Base-by-base conservation (phyloP, 1,140 invertebrate genomes). In the Andrena cerasifolii region DNA sequence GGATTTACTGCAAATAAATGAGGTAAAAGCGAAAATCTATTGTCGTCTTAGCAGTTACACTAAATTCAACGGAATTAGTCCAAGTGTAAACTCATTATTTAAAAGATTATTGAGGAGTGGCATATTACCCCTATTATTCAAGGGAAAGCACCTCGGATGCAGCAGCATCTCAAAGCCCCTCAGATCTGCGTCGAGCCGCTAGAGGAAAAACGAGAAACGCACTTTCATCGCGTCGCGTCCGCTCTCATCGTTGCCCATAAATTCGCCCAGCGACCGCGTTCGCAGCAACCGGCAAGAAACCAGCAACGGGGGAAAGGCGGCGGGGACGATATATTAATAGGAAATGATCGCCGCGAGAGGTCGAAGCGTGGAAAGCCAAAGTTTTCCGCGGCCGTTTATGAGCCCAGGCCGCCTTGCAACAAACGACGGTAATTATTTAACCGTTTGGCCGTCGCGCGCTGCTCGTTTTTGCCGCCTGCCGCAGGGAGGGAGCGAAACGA, bases 391-490 rank as follows among this genome's bases (percentile, higher is more conserved):
- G 24, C 47, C 49, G 36, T 70, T 28, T 43, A 43, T 18, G 51
- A 40, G 33, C 36, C 26, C 18, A 26, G 36, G 6, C 18, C 40
- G 4, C 3, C 45, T 61, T n/a, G 36, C 36, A 40, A 53, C 58
- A 40, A 74, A 65, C 71, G 71, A 43, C 12, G 8, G 28, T 58
- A 59, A 70, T 70, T 58, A 49, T 76, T 70, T 59, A 59, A 56
- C 63, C 53, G 36, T 63, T n/a, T 51, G 16, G 18, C 24, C 59
- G 45, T 26, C 40, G 56, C 70, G 24, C 12, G 51, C 24, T 24
- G 61, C 56, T 31, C 43, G 66, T 65, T 79, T 78, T 82, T 72
- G 58, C 45, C 51, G 21, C n/a, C 28, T 62, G 58, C 74, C 74
- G 61, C 49, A 26, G 33, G 2, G 8, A n/a, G 45, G 12, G 18